Percentiles rank a stretch among this genome's conserved stretches.
Conservation (phyloP, 2,113 vertebrate species). For the Sitta europaea region DNA sequence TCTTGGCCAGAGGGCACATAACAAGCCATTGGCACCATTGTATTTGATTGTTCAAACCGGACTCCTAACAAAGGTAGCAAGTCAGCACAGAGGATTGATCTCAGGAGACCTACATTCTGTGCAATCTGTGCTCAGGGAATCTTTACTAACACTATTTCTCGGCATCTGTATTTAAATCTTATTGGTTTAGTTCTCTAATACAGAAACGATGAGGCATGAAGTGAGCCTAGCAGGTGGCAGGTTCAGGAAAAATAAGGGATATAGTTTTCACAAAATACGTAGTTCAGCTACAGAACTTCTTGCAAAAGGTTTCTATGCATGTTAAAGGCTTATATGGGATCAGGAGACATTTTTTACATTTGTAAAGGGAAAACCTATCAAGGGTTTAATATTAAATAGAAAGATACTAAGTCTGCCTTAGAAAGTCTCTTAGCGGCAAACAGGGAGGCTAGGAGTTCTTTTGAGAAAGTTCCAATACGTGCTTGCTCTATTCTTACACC, state of each 20-base stretch:
- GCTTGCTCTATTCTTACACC: not conserved
- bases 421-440: not conserved
- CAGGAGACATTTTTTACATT: not conserved
- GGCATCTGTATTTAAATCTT: conserved; percentile 50
- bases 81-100: not conserved
- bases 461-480: rapidly evolving
- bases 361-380: not conserved
- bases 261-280: not conserved
- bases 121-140: conserved; percentile 13
- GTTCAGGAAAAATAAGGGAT: not conserved
- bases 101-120: not conserved
- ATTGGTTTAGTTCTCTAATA: conserved; percentile 13
- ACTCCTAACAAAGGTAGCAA: not conserved
- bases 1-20: not conserved
- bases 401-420: not conserved
- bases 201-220: conserved; percentile 45
- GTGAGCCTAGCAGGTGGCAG: conserved; percentile 44
- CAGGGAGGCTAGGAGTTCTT: not conserved
- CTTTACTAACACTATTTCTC: conserved; percentile 15
- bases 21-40: not conserved
- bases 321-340: not conserved
- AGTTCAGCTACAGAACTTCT: not conserved
- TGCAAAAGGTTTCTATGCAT: not conserved
- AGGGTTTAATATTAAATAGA: not conserved
- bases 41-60: not conserved